These are phyloP conservation scores for Aleadryas rufinucha DNA, from an alignment of 2,113 vertebrate genomes.

Conservation along the genomic window DNA sequence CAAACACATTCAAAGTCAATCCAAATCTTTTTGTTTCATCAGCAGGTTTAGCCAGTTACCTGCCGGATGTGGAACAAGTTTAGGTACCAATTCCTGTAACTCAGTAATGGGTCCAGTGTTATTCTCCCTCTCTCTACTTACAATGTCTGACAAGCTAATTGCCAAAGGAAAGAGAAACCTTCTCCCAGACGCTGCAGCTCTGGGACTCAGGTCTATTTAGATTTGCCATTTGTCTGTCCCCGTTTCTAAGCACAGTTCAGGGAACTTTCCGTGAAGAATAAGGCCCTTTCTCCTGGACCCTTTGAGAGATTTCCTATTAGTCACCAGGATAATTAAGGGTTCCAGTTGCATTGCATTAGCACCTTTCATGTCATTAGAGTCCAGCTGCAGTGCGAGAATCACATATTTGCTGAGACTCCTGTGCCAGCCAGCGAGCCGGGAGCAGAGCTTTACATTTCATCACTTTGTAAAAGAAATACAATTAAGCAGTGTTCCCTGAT, in stretches of 20 bases:
- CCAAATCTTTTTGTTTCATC: conserved; percentile 35
- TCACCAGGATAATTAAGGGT: conserved; percentile 60
- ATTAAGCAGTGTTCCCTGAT: conserved; percentile 39
- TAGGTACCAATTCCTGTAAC: background rate
- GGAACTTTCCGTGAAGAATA: background rate
- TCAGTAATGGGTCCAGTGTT: background rate
- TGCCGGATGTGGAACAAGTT: conserved; percentile 39
- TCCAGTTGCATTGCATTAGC: conserved; percentile 62
- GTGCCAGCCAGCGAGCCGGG: background rate
- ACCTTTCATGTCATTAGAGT: conserved; percentile 55
- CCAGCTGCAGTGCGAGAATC: conserved; percentile 54
- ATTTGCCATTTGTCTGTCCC: background rate
- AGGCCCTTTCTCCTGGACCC: conserved; percentile 14
- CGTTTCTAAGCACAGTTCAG: background rate
- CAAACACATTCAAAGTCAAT: conserved; percentile 36
- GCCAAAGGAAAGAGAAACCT: background rate
- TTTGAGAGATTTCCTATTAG: conserved; percentile 51
- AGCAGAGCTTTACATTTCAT: conserved; percentile 51
- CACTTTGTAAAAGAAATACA: conserved; percentile 47
- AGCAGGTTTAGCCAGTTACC: conserved; percentile 54
- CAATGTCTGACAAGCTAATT: background rate
- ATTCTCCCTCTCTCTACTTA: background rate
- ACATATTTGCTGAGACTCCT: conserved; percentile 40
- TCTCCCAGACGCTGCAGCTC: background rate
- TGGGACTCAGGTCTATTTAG: background rate